Evolutionary conservation across 2,113 vertebrate genomes (phyloP).

Genomic region (Beaufortia kweichowensis): DNA sequence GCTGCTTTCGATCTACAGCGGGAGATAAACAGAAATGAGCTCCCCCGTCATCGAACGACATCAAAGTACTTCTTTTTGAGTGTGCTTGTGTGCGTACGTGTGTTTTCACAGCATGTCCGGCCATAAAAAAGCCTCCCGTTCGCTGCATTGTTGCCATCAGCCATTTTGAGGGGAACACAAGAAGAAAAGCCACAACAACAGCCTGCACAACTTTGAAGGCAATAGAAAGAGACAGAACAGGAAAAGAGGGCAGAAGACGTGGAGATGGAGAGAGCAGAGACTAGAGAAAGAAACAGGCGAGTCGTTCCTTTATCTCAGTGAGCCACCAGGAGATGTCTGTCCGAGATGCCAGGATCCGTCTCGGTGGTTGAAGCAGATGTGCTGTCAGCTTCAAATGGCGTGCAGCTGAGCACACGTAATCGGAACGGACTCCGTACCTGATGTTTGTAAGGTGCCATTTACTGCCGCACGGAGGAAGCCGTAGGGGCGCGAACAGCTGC

Average conservation of each 20-base stretch:
- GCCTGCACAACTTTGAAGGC: constrained; percentile 47
- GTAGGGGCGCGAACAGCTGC: constrained; percentile 66
- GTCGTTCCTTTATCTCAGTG: constrained; percentile 51
- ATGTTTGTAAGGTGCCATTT: constrained; percentile 77
- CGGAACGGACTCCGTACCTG: constrained; percentile 83
- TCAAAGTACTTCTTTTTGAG: constrained; percentile 48
- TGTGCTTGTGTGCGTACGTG: neutral
- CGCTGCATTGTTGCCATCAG: constrained; percentile 45
- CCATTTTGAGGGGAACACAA: constrained; percentile 52
- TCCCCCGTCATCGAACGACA: constrained; percentile 39
- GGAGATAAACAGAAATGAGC: constrained; percentile 55
- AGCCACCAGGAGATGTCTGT: constrained; percentile 77
- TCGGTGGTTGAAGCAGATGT: constrained; percentile 80
- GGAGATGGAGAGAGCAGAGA: constrained; percentile 43
- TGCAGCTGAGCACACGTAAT: constrained; percentile 82
- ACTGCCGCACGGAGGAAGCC: constrained; percentile 68
- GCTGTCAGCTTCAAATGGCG: constrained; percentile 83
- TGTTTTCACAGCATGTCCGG: constrained; percentile 41
- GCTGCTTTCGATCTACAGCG: constrained; percentile 47
- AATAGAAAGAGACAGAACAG: constrained; percentile 50
- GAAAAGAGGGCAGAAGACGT: constrained; percentile 33
- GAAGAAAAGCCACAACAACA: constrained; percentile 37
- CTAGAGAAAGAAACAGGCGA: constrained; percentile 53
- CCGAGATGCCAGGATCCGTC: constrained; percentile 85
- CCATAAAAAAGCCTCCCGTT: constrained; percentile 18